phyloP scores from a whole-genome alignment of 2,888 invertebrate species.

The Hydriomena furcata region DNA sequence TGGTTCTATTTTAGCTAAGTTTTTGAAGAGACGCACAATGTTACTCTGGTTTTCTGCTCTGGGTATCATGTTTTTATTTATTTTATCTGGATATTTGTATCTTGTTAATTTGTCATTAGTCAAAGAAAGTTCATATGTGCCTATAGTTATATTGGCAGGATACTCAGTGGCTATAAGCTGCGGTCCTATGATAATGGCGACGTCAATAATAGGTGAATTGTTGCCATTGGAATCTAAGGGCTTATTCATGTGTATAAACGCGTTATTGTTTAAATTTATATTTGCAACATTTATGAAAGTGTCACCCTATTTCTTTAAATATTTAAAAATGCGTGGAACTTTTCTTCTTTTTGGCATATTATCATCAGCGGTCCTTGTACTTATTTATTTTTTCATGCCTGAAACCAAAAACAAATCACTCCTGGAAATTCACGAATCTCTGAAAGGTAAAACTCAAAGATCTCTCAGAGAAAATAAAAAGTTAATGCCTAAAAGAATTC shows the following conservation, averaged over 20 bases:
- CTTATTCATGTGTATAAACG: constrained; percentile 33
- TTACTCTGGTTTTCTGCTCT: constrained; percentile 37
- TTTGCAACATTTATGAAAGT: constrained; percentile 37
- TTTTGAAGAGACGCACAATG: constrained; percentile 42
- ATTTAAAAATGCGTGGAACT: constrained; percentile 41
- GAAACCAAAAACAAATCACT: constrained; percentile 55
- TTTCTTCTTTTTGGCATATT: constrained; percentile 42
- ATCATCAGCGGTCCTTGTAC: constrained; percentile 25
- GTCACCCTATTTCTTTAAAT: constrained; percentile 41
- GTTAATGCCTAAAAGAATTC: constrained; percentile 4
- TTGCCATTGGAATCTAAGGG: constrained; percentile 41
- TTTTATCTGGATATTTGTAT: constrained; percentile 43
- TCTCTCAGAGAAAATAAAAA: constrained; percentile 6
- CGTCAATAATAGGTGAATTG: constrained; percentile 43
- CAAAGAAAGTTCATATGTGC: constrained; percentile 38
- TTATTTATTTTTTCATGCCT: constrained; percentile 46
- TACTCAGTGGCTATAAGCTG: constrained; percentile 46
- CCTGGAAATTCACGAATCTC: constrained; percentile 43
- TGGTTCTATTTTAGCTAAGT: constrained; percentile 38
- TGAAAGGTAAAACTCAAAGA: constrained; percentile 20
- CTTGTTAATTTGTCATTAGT: constrained; percentile 35
- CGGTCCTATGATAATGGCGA: constrained; percentile 44
- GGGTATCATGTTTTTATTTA: constrained; percentile 39
- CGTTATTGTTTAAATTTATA: constrained; percentile 18
- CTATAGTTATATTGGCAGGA: constrained; percentile 35